Evolutionary conservation across 2,888 invertebrate genomes (phyloP), one percentile per base, ranked within the genome.

Genomic region (Leptinotarsa tumamoca): DNA sequence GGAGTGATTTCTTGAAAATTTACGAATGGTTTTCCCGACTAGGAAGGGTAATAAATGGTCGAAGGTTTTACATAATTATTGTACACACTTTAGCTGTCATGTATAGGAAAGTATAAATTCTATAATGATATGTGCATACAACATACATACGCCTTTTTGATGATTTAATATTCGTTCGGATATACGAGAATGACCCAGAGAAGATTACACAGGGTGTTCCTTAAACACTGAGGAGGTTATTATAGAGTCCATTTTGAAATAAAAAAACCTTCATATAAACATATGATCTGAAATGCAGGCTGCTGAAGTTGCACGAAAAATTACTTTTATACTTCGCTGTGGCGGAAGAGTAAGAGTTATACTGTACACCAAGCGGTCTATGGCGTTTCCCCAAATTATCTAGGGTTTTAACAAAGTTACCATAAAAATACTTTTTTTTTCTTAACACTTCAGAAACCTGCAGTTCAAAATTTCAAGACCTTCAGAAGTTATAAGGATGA

Each of bases 61-160:
- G 85, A 86, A 43, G 86, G 85, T 84, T 85, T 81, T 75, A 80
- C 73, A 71, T 78, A 80, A 77, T 86, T 86, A 85, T 86, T 87
- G 85, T 86, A 86, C 85, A 86, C 84, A 85, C 84, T 84, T 85
- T 80, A 83, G 83, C 81, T 84, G 81, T 83, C 81, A 83, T 83
- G 85, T 86, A 80, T 80, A 87, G 87, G 87, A 87, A 88, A 88
- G 87, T 88, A 88, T 87, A 87, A 88, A 88, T 86, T 85, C 85
- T 87, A 85, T 85, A 82, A 86, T 88, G 88, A 88, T 88, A 88
- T 88, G 88, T 88, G 87, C 88, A 88, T 87, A 87, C 87, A 86
- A 84, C 86, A 85, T 86, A 80, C 85, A 83, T 85, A 80, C 85
- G 82, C 84, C 83, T 79, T 80, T 75, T 68, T 77, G 79, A 80